Evolutionary conservation across 2,888 invertebrate species (phyloP), one percentile per base, ranked within the genome.

Genomic region (Metopia argyrocephala): DNA sequence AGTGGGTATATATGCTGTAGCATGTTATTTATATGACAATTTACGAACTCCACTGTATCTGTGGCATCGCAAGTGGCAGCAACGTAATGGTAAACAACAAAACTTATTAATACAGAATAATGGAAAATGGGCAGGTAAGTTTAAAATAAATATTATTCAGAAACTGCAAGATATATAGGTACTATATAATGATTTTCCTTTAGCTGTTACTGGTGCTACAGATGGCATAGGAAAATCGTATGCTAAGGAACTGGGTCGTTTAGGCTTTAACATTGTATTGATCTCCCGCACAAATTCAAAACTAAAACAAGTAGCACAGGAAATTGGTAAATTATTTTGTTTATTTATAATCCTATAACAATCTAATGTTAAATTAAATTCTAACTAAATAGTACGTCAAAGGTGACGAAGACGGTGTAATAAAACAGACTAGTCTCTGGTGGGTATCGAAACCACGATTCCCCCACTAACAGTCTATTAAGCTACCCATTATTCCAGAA

Each of bases 141-240:
- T 20, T n/a, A n/a, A n/a, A n/a, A n/a, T n/a, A n/a, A n/a, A n/a
- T n/a, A n/a, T n/a, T n/a, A n/a, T n/a, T n/a, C n/a, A n/a, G n/a
- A n/a, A n/a, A n/a, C n/a, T n/a, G n/a, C n/a, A n/a, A n/a, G n/a
- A n/a, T n/a, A n/a, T n/a, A n/a, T n/a, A n/a, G n/a, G n/a, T n/a
- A n/a, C n/a, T n/a, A n/a, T n/a, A n/a, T n/a, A n/a, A n/a, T n/a
- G n/a, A n/a, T n/a, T 45, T 65, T 52, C 1, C 15, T 66, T 21
- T n/a, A 82, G 97, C 96, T 83, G 92, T 97, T 45, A 97, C 97
- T 0, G 97, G 97, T 23, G 94, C 94, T 50, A 97, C 97, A 0
- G 97, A 97, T 91, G 97, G 97, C 54, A 96, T 97, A 86, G 97
- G 97, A 25, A 95, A 94, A 90, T 94, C 95, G 54, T 97, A 97